Base-by-base conservation (phyloP, 92 coral and sea anemone genomes). In the Montipora capitata region DNA sequence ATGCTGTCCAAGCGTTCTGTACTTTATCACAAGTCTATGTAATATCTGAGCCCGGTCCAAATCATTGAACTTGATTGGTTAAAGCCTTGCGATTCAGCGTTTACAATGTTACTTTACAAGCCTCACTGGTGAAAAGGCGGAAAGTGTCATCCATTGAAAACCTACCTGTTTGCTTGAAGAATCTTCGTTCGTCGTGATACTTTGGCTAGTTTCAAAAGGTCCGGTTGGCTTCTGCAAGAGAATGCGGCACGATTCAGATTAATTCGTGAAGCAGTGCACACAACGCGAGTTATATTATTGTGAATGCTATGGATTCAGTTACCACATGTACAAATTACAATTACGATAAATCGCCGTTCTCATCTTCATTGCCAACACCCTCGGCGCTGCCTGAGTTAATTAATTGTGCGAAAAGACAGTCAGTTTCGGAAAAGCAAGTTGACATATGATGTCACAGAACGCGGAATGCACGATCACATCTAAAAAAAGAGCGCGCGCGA, bases 121-220 rank as follows among this genome's bases (percentile, higher is more conserved):
- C 35, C 35, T 27, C 35, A 27, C 35, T 27, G 35, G 35, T 27
- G 35, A 27, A 27, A 27, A 27, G 35, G 35, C 35, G 35, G 35
- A 65, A 65, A 65, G 52, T 41, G 7, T 70, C 56, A 38, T 10
- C 7, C 11, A 3, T 41, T 41, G n/a, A 78, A 12, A 38, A 14
- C 51, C 48, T 81, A 72, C 77, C 88, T 69, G 81, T n/a, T 63
- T 87, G 20, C 61, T 45, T 14, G 76, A 11, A 7, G 17, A 67
- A 80, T 72, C 87, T 5, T 88, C 78, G 41, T 76, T 74, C 2
- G 84, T 49, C 38, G 78, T 43, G 40, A 70, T 40, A 70, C 88
- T 72, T 39, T 11, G 40, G 44, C 73, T 40, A 12, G 78, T 20
- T 49, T 67, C 77, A 3, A 44, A 54, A 35, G 68, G 41, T 14